phyloP scores from a whole-genome alignment of 1,140 invertebrate species.

The Holotrichia oblita region DNA sequence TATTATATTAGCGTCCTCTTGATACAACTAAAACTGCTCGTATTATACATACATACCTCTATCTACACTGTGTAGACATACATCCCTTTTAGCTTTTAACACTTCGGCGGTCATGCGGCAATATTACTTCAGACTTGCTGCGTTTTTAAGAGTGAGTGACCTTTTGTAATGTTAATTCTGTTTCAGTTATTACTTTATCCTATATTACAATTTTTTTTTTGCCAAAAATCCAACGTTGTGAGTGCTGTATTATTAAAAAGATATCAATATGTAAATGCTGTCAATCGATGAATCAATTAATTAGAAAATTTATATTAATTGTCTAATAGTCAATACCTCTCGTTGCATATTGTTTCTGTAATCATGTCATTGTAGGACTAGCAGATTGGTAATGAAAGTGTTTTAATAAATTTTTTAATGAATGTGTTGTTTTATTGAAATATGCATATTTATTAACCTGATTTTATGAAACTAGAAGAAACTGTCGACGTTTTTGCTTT shows the following conservation, averaged over 20 bases:
- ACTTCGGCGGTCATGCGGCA: slow-evolving; percentile 29
- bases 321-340: not conserved
- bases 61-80: slow-evolving; percentile 10
- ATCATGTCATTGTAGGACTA: slow-evolving; percentile 12
- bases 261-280: not conserved
- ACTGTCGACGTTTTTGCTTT: too few relatives aligned
- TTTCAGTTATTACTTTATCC: slow-evolving; percentile 3
- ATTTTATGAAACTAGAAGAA: too few relatives aligned
- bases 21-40: slow-evolving; percentile 4
- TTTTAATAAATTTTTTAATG: slow-evolving; percentile 35
- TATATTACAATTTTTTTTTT: not conserved
- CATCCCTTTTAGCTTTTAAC: slow-evolving; percentile 34
- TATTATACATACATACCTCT: not conserved
- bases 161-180: slow-evolving; percentile 34
- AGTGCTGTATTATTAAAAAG: slow-evolving; percentile 5
- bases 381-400: not conserved
- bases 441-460: too few relatives aligned
- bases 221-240: not conserved
- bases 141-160: slow-evolving; percentile 35
- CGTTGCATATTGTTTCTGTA: not conserved
- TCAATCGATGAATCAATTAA: slow-evolving; percentile 15
- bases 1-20: not conserved
- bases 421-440: not conserved
- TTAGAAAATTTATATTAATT: slow-evolving; percentile 18
- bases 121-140: slow-evolving; percentile 35